phyloP scores from a whole-genome alignment of 2,113 vertebrate genomes.

The Chaetops frenatus region DNA sequence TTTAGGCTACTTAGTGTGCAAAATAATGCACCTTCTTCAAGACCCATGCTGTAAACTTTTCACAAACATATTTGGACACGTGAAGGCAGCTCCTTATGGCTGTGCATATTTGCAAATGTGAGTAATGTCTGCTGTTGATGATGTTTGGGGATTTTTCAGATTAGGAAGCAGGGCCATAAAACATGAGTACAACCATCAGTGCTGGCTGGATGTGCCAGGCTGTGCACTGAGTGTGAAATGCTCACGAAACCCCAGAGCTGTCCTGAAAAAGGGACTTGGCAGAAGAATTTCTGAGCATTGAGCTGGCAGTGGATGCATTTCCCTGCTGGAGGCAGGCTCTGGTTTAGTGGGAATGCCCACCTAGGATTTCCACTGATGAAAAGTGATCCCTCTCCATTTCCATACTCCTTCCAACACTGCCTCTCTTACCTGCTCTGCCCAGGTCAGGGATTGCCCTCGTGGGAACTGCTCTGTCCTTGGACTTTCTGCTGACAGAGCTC shows the following conservation, averaged over 20 bases:
- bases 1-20: not conserved
- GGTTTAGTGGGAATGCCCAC: not conserved
- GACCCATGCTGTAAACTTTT: not conserved
- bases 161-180: not conserved
- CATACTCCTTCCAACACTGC: rapidly evolving
- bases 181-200: not conserved
- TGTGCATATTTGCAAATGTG: not conserved
- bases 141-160: not conserved
- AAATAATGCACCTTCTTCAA: not conserved
- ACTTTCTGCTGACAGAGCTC: not conserved
- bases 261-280: not conserved
- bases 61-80: not conserved
- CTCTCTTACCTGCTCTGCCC: not conserved
- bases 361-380: not conserved
- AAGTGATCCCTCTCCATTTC: not conserved
- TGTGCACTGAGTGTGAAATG: not conserved
- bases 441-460: not conserved
- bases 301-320: not conserved
- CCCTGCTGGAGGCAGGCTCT: not conserved
- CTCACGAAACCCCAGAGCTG: not conserved
- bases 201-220: not conserved
- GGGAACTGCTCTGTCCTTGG: not conserved
- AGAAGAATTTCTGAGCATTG: not conserved
- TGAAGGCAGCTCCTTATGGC: not conserved
- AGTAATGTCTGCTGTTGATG: not conserved